phyloP scores from a whole-genome alignment of 2,888 invertebrate genomes.

The Horisme vitalbata region DNA sequence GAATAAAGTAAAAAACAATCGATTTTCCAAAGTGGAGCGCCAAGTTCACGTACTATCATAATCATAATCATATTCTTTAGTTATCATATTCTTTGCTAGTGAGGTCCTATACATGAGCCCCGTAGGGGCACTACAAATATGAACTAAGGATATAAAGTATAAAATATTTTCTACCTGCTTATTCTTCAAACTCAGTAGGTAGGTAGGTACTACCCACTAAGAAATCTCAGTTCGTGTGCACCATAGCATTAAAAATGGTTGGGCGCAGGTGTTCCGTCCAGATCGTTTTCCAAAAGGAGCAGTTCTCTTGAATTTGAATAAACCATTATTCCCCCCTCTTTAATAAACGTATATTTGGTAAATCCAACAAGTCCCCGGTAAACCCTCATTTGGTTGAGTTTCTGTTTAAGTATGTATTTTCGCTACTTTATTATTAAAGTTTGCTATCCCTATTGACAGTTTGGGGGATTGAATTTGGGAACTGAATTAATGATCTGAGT shows the following conservation, averaged over 20 bases:
- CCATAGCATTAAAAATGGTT: slow-evolving; percentile 6
- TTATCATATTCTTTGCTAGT: too few relatives aligned
- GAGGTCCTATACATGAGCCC: too few relatives aligned
- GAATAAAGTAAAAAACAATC: too few relatives aligned
- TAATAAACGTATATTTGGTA: slow-evolving; percentile 47
- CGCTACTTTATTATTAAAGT: slow-evolving; percentile 20
- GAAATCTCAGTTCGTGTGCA: neutral
- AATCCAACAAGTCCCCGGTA: slow-evolving; percentile 48
- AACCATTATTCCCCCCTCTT: slow-evolving; percentile 61
- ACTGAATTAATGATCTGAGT: neutral
- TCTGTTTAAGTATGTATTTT: slow-evolving; percentile 21
- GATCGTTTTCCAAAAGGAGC: slow-evolving; percentile 64
- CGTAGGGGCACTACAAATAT: too few relatives aligned
- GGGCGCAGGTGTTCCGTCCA: slow-evolving; percentile 33
- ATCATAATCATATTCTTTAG: too few relatives aligned
- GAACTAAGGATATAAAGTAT: too few relatives aligned
- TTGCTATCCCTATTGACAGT: slow-evolving; percentile 14
- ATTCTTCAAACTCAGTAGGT: too few relatives aligned
- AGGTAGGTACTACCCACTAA: too few relatives aligned
- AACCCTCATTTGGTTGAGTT: slow-evolving; percentile 37
- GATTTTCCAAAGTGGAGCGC: too few relatives aligned
- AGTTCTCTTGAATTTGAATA: slow-evolving; percentile 75
- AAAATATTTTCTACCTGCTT: too few relatives aligned
- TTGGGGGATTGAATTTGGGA: slow-evolving; percentile 2
- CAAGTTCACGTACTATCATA: too few relatives aligned